Conservation (phyloP, 1,140 invertebrate species). For the Neodiprion lecontei region DNA sequence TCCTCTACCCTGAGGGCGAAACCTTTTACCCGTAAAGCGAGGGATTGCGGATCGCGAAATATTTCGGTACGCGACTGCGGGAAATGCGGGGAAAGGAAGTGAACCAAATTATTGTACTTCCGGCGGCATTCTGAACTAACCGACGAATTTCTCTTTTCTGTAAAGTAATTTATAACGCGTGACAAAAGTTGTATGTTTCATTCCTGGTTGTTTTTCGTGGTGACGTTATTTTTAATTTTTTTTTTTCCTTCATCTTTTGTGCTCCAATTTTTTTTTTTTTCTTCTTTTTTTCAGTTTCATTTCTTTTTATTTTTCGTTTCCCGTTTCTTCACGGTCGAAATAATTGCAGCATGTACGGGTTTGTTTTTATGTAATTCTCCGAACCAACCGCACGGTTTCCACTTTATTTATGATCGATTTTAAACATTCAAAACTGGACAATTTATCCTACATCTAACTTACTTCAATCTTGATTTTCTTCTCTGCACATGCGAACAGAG, state of each 20-base stretch:
- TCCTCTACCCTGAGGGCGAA: slow-evolving; percentile 27
- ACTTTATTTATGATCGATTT: no score
- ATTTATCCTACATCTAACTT: no score
- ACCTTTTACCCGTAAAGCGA: slow-evolving; percentile 22
- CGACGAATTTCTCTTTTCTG: slow-evolving; percentile 18
- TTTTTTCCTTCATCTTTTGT: neutral
- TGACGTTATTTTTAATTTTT: neutral
- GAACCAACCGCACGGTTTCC: no score
- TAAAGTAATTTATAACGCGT: neutral
- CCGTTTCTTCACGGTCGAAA: no score
- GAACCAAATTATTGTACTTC: slow-evolving; percentile 33
- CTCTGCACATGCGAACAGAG: no score
- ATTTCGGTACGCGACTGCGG: slow-evolving; percentile 13
- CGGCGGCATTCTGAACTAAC: slow-evolving; percentile 29
- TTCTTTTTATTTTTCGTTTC: no score
- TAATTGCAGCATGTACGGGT: no score
- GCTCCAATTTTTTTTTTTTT: neutral
- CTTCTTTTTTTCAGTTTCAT: no score
- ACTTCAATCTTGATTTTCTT: no score
- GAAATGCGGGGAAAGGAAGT: slow-evolving; percentile 27
- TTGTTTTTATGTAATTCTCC: no score
- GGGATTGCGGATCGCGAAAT: slow-evolving; percentile 27
- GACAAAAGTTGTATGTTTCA: slow-evolving; percentile 6
- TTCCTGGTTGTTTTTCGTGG: neutral
- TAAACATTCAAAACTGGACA: no score